Evolutionary conservation across 1,140 invertebrate species (phyloP).

Genomic region (Tetramorium alpestre): DNA sequence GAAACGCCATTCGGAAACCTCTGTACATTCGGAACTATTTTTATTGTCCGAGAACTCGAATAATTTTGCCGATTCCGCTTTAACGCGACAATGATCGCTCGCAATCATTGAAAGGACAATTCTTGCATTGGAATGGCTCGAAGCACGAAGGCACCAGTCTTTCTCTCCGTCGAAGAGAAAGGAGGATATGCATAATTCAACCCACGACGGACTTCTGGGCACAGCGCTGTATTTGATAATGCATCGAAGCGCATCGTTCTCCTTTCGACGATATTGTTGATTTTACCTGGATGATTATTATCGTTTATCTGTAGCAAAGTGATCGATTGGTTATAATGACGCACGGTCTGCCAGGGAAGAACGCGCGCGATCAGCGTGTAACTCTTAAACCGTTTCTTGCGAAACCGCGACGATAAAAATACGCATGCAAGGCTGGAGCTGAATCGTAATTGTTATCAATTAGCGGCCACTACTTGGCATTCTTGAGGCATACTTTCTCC

Average conservation of each 20-base stretch:
- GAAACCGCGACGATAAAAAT: neutral
- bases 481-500: neutral
- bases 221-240: slow-evolving; percentile 73
- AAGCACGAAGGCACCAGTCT: neutral
- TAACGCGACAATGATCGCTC: neutral
- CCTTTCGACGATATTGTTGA: slow-evolving; percentile 68
- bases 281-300: slow-evolving; percentile 66
- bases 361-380: slow-evolving; percentile 31
- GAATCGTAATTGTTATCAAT: neutral
- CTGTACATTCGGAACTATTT: slow-evolving; percentile 19
- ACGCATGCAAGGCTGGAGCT: neutral
- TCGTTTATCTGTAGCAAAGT: slow-evolving; percentile 57
- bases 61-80: neutral
- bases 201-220: slow-evolving; percentile 72
- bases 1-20: neutral
- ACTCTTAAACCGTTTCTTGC: neutral
- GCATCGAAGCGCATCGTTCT: slow-evolving; percentile 70
- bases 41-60: neutral
- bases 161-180: neutral
- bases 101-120: neutral
- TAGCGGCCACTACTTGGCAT: neutral
- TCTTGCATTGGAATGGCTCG: neutral
- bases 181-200: neutral
- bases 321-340: slow-evolving; percentile 63
- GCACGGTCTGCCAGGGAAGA: slow-evolving; percentile 62